Evolutionary conservation across 2,888 invertebrate genomes (phyloP).

Genomic region (Meliscaeva auricollis): DNA sequence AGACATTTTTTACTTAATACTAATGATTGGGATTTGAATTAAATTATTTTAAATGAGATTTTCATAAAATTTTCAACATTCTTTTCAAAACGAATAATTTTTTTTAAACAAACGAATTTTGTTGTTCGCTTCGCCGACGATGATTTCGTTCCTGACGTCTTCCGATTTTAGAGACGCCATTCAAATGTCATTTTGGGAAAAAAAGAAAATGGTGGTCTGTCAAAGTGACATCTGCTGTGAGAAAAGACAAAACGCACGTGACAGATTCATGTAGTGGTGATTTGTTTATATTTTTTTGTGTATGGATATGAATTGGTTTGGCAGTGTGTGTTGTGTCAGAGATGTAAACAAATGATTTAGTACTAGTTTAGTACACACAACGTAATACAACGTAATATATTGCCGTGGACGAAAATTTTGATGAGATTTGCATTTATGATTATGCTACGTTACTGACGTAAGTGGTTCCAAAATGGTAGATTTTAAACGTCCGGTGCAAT

Average conservation of each 20-base stretch:
- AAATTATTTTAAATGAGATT: slow-evolving; percentile 5
- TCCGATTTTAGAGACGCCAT: slow-evolving; percentile 54
- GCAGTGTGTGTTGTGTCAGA: slow-evolving; percentile 31
- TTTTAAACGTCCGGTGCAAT: too few relatives aligned
- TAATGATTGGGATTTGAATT: slow-evolving; percentile 2
- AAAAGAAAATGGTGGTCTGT: slow-evolving; percentile 68
- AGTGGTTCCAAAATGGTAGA: too few relatives aligned
- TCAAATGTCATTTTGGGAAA: slow-evolving; percentile 49
- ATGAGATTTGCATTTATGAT: not conserved
- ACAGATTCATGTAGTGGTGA: slow-evolving; percentile 71
- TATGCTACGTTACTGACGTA: not conserved
- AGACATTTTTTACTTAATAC: slow-evolving; percentile 85
- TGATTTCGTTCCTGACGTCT: slow-evolving; percentile 25
- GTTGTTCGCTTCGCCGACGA: slow-evolving; percentile 29
- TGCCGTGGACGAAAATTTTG: not conserved
- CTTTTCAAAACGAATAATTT: slow-evolving; percentile 19
- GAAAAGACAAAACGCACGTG: slow-evolving; percentile 66
- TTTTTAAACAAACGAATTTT: slow-evolving; percentile 3
- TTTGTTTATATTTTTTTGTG: slow-evolving; percentile 60
- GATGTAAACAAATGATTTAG: not conserved
- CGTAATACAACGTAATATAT: not conserved
- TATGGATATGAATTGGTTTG: slow-evolving; percentile 17
- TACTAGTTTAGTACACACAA: not conserved
- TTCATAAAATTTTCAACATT: slow-evolving; percentile 66
- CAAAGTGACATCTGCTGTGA: slow-evolving; percentile 62